Evolutionary conservation across 2,797 vertebrate genomes (phyloP).

Genomic region (Okamejei kenojei): DNA sequence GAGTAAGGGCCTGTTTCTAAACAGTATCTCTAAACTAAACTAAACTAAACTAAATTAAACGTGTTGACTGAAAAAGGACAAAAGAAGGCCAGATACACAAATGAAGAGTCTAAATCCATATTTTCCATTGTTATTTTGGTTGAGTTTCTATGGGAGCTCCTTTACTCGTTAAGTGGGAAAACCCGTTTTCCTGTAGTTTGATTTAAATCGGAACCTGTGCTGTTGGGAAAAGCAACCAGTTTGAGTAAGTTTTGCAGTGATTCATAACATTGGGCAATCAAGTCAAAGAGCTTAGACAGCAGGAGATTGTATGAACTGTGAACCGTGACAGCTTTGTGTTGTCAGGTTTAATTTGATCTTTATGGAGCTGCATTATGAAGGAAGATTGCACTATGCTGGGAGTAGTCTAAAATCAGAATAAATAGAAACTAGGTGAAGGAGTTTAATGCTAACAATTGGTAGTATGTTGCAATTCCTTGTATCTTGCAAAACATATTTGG

Average conservation of each 20-base stretch:
- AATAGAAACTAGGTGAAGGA: not conserved
- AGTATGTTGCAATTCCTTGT: too few relatives aligned
- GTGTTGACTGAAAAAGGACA: not conserved
- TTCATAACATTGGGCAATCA: constrained; percentile 35
- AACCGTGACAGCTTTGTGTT: constrained; percentile 36
- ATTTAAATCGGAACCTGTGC: not conserved
- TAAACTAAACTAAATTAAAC: too few relatives aligned
- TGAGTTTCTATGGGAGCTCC: not conserved
- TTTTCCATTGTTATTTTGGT: not conserved
- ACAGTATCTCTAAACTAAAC: too few relatives aligned
- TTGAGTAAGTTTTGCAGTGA: constrained; percentile 32
- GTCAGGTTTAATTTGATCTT: constrained; percentile 3
- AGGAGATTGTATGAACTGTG: constrained; percentile 40
- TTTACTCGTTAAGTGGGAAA: not conserved
- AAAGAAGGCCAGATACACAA: not conserved
- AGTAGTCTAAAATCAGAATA: not conserved
- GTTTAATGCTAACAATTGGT: not conserved
- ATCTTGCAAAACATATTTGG: too few relatives aligned
- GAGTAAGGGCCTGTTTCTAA: too few relatives aligned
- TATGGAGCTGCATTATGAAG: constrained; percentile 29
- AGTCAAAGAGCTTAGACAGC: constrained; percentile 39
- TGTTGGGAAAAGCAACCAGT: not conserved
- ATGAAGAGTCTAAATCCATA: not conserved
- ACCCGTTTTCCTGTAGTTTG: not conserved
- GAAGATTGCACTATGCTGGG: constrained; percentile 38